phyloP scores from a whole-genome alignment of 2,888 invertebrate species.

The Galeopsomyia nigrocyanea region DNA sequence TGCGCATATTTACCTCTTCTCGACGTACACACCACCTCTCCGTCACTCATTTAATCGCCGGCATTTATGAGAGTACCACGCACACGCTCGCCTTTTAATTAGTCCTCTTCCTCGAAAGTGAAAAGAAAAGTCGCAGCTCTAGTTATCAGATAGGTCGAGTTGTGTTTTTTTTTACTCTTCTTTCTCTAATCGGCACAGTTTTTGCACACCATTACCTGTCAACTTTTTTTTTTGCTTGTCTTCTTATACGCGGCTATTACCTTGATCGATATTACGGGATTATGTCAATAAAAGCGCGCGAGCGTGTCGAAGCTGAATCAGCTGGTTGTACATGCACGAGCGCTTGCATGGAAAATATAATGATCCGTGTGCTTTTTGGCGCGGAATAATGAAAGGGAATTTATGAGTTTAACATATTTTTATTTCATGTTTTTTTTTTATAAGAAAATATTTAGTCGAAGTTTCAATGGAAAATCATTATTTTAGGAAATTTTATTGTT shows the following conservation, averaged over 20 bases:
- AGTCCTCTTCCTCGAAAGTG: background rate
- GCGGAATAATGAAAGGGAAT: no score
- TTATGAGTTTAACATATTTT: no score
- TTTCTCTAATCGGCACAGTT: background rate
- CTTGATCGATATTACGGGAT: constrained; percentile 25
- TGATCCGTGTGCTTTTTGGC: no score
- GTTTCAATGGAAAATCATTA: background rate
- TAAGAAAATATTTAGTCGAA: background rate
- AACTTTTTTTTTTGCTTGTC: no score
- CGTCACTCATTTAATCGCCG: constrained; percentile 33
- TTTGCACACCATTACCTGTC: no score
- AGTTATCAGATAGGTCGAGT: no score
- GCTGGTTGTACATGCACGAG: background rate
- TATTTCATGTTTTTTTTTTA: no score
- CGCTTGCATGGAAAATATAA: no score
- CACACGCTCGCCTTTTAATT: constrained; percentile 36
- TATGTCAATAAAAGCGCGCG: constrained; percentile 15
- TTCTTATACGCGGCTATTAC: background rate
- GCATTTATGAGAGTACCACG: constrained; percentile 21
- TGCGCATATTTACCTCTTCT: constrained; percentile 10
- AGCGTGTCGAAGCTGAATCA: constrained; percentile 5
- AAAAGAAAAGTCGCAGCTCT: background rate
- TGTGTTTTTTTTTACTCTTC: no score
- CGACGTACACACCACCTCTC: background rate
- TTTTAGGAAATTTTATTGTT: no score